These are phyloP conservation scores for Drosophila neotestacea DNA, from an alignment of 2,888 invertebrate genomes.

Conservation along the genomic window DNA sequence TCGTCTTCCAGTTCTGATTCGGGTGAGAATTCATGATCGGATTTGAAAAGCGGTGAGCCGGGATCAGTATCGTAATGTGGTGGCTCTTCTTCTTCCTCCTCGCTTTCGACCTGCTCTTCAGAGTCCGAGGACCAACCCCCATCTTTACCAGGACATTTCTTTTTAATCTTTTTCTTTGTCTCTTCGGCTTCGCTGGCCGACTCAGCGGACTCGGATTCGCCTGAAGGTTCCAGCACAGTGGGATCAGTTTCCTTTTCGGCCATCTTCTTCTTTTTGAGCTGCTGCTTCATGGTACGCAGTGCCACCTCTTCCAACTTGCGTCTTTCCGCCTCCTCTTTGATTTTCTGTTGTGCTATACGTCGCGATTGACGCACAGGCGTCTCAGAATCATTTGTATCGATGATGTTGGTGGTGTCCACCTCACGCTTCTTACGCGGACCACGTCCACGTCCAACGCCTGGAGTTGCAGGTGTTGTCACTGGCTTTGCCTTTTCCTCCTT, in stretches of 20 bases:
- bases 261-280: conserved; percentile 87
- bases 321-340: conserved; percentile 93
- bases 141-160: conserved; percentile 83
- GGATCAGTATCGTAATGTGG: conserved; percentile 86
- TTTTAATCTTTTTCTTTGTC: conserved; percentile 84
- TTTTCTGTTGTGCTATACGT: conserved; percentile 94
- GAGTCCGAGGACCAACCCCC: conserved; percentile 85
- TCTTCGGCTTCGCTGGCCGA: conserved; percentile 82
- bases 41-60: conserved; percentile 88
- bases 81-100: conserved; percentile 86
- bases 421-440: conserved; percentile 81
- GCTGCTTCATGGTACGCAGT: conserved; percentile 88
- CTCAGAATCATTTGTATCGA: conserved; percentile 81
- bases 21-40: conserved; percentile 97
- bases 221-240: conserved; percentile 79
- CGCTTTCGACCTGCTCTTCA: conserved; percentile 85
- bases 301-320: conserved; percentile 91
- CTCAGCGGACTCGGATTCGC: conserved; percentile 68
- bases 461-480: conserved; percentile 12
- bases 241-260: conserved; percentile 83
- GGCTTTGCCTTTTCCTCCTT: conserved; percentile 34
- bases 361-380: conserved; percentile 90
- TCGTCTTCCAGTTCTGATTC: conserved; percentile 93
- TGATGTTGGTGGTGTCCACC: conserved; percentile 84
- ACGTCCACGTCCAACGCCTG: conserved; percentile 64